Conservation (phyloP, 2,888 invertebrate species). For the Microctonus brassicae region DNA sequence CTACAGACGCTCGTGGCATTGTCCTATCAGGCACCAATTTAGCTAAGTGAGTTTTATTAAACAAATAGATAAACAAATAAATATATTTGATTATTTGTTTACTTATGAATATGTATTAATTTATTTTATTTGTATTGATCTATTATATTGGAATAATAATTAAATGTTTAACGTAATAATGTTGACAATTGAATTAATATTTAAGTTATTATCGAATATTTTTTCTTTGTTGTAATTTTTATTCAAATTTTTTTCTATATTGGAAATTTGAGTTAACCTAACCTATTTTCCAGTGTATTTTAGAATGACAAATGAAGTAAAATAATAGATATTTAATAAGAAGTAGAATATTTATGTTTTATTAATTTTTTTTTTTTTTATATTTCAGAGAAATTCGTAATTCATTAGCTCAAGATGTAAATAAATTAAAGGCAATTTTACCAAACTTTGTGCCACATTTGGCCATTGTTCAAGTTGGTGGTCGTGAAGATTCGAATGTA, state of each 20-base stretch:
- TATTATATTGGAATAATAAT: not conserved
- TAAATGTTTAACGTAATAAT: too few species aligned
- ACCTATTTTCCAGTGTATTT: too few species aligned
- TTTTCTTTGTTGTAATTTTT: too few species aligned
- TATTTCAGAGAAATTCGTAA: conserved; percentile 78
- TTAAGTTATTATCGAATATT: too few species aligned
- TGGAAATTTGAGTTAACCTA: too few species aligned
- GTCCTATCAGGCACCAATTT: conserved; percentile 77
- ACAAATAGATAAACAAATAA: conserved; percentile 3
- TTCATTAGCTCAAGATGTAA: conserved; percentile 78
- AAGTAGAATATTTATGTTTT: too few species aligned
- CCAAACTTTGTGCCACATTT: conserved; percentile 81
- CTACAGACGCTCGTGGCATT: conserved; percentile 58
- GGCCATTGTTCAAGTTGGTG: conserved; percentile 96
- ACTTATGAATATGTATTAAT: not conserved
- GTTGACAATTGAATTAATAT: too few species aligned
- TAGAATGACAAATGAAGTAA: too few species aligned
- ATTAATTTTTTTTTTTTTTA: too few species aligned
- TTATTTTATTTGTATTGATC: not conserved
- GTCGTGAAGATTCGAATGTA: conserved; percentile 96
- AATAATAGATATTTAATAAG: too few species aligned
- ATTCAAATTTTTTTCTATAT: too few species aligned
- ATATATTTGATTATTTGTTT: conserved; percentile 8
- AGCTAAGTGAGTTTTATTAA: conserved; percentile 75
- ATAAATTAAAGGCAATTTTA: conserved; percentile 72